Evolutionary conservation across 2,113 vertebrate genomes (phyloP).

Genomic region (Trematomus loennbergii): DNA sequence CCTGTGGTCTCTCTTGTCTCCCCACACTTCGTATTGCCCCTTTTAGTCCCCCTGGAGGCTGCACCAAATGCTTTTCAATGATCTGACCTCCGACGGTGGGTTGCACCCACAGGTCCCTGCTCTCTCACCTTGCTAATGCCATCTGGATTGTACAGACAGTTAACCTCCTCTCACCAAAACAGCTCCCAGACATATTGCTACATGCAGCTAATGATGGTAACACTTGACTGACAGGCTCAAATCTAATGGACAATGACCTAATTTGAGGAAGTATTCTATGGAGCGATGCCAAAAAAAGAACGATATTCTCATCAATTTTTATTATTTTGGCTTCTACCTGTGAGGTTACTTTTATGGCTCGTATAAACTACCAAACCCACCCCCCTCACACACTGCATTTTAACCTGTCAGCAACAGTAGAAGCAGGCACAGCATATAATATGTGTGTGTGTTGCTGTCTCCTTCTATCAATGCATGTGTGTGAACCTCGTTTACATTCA

Average conservation of each 20-base stretch:
- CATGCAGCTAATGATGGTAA: conserved; percentile 39
- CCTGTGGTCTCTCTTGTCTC: conserved; percentile 56
- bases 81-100: conserved; percentile 35
- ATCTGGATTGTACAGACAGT: conserved; percentile 40
- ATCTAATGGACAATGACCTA: conserved; percentile 21
- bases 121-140: conserved; percentile 58
- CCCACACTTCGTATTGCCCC: conserved; percentile 30
- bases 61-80: conserved; percentile 72
- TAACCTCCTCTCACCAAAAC: conserved; percentile 29
- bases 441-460: conserved; percentile 42
- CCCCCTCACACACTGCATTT: conserved; percentile 30
- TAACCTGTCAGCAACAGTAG: conserved; percentile 53
- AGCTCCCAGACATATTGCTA: conserved; percentile 49
- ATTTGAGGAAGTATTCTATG: conserved; percentile 39
- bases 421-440: conserved; percentile 3
- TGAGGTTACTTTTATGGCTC: conserved; percentile 22
- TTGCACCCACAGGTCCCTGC: conserved; percentile 52
- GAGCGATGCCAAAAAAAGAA: conserved; percentile 6
- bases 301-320: conserved; percentile 25
- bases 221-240: conserved; percentile 40
- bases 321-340: conserved; percentile 46
- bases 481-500: conserved; percentile 78
- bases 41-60: conserved; percentile 54
- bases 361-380: conserved; percentile 4
- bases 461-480: conserved; percentile 46